phyloP scores from a whole-genome alignment of 1,140 invertebrate genomes.

The Orchesella cincta region DNA sequence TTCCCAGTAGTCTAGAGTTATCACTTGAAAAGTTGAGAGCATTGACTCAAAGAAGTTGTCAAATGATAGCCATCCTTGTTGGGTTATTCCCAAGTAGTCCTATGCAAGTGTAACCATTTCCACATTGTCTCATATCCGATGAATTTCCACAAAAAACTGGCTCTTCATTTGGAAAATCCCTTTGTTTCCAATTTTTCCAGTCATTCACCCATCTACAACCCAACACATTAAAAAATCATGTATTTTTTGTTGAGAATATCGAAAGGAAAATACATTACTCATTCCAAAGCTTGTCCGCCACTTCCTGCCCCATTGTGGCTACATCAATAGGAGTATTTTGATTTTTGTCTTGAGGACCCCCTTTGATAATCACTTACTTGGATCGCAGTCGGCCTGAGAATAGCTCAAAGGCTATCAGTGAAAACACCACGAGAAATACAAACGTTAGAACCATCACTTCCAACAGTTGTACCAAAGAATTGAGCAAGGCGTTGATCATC shows the following conservation, averaged over 20 bases:
- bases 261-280: no score
- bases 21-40: slow-evolving; percentile 86
- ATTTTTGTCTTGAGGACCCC: slow-evolving; percentile 28
- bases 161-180: slow-evolving; percentile 48
- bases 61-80: slow-evolving; percentile 86
- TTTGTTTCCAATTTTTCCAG: slow-evolving; percentile 42
- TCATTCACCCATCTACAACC: slow-evolving; percentile 51
- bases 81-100: slow-evolving; percentile 80
- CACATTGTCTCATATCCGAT: slow-evolving; percentile 72
- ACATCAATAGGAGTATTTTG: neutral
- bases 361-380: slow-evolving; percentile 69
- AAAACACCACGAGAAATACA: slow-evolving; percentile 93
- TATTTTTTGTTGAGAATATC: no score
- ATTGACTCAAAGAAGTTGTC: slow-evolving; percentile 92
- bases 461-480: slow-evolving; percentile 89
- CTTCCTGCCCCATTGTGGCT: slow-evolving; percentile 51
- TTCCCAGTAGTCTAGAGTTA: slow-evolving; percentile 89
- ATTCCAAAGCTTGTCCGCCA: slow-evolving; percentile 60
- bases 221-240: no score
- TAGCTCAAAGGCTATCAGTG: slow-evolving; percentile 84
- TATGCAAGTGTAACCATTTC: slow-evolving; percentile 73
- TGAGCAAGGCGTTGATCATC: slow-evolving; percentile 90
- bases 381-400: slow-evolving; percentile 86
- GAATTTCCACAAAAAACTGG: slow-evolving; percentile 49
- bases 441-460: slow-evolving; percentile 93